Evolutionary conservation across 2,888 invertebrate genomes (phyloP).

Genomic region (Dermolepida albohirtum): DNA sequence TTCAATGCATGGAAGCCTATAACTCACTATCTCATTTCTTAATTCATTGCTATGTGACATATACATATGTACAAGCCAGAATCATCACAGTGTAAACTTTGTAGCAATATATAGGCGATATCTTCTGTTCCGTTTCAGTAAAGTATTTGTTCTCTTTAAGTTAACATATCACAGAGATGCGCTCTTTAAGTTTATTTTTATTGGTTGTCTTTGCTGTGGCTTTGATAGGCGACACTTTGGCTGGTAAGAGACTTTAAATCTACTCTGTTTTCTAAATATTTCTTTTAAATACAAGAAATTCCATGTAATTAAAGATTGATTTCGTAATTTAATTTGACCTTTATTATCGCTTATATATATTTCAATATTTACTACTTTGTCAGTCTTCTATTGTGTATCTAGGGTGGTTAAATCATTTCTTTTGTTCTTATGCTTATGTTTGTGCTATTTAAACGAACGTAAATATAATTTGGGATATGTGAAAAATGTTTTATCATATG

Average conservation of each 20-base stretch:
- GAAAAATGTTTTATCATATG: no score
- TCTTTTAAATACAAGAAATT: no score
- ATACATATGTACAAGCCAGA: slow-evolving; percentile 10
- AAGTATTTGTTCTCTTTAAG: slow-evolving; percentile 29
- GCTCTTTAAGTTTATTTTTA: slow-evolving; percentile 15
- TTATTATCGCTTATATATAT: no score
- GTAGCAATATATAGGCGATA: slow-evolving; percentile 13
- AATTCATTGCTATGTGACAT: slow-evolving; percentile 9
- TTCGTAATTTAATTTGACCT: no score
- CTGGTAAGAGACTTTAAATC: neutral
- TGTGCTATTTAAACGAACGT: no score
- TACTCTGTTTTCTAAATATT: neutral
- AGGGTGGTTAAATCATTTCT: no score
- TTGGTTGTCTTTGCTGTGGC: slow-evolving; percentile 14
- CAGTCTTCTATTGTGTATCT: no score
- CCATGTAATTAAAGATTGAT: no score
- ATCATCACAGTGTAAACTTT: slow-evolving; percentile 10
- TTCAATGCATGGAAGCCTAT: slow-evolving; percentile 11
- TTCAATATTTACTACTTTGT: no score
- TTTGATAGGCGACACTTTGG: slow-evolving; percentile 9
- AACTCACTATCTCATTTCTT: slow-evolving; percentile 8
- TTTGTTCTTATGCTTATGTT: no score
- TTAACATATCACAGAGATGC: slow-evolving; percentile 19
- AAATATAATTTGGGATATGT: no score
- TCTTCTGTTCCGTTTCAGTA: slow-evolving; percentile 29